Conservation (phyloP, 2,797 vertebrate species). For the Sitta carolinensis region DNA sequence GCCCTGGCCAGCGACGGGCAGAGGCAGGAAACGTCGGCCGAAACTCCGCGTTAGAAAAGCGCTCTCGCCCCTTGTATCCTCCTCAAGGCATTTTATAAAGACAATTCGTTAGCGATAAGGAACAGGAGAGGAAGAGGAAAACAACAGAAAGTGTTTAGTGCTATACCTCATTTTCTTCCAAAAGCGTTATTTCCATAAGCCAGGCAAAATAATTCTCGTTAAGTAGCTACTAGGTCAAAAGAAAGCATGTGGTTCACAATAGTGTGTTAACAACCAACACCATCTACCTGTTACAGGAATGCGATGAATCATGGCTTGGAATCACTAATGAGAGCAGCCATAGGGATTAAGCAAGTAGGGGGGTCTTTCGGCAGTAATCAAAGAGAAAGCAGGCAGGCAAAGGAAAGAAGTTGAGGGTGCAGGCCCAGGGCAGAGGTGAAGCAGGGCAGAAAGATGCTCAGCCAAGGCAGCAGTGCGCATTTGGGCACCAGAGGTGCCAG, state of each 20-base stretch:
- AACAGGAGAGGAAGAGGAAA: neutral
- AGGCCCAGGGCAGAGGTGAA: neutral
- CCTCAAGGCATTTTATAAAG: neutral
- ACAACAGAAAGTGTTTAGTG: neutral
- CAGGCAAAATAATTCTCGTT: neutral
- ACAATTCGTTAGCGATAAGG: neutral
- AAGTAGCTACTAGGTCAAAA: neutral
- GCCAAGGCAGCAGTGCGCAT: accelerated
- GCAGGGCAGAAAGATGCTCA: neutral
- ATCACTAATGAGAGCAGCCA: neutral
- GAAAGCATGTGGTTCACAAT: accelerated
- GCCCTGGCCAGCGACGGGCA: neutral
- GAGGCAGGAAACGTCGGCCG: neutral
- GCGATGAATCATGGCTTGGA: neutral
- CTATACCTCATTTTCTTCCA: neutral
- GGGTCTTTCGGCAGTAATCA: neutral
- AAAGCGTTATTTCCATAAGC: accelerated
- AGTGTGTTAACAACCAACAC: neutral
- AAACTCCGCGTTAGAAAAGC: neutral
- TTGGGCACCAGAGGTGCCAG: neutral
- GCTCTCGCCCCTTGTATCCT: neutral
- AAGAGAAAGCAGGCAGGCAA: neutral
- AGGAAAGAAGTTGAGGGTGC: neutral
- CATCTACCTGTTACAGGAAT: neutral
- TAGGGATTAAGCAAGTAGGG: too few relatives aligned